Evolutionary conservation across 2,888 invertebrate species (phyloP), one percentile per base, ranked within the genome.

Genomic region (Rutpela maculata): DNA sequence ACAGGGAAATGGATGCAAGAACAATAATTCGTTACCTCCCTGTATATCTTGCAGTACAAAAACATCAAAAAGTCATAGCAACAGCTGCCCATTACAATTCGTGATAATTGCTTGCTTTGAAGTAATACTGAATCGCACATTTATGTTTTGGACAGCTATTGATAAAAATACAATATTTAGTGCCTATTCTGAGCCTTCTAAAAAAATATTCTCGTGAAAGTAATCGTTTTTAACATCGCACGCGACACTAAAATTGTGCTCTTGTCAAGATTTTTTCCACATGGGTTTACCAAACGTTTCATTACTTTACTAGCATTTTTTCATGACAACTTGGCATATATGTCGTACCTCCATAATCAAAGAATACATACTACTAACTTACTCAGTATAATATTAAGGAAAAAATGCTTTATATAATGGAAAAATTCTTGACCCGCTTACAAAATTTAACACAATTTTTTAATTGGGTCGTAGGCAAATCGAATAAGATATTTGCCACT

Each of bases 61-160:
- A 76, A 78, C 78, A 78, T 78, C 57, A 69, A 78, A 77, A 57
- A 73, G 77, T 77, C 74, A 9, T 35, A 68, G 43, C 76, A 80
- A 76, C 57, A 78, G 71, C 74, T 50, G 74, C 73, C 76, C 79
- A 78, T 43, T 69, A 78, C 76, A 72, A 43, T 70, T 56, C 50
- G 38, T 69, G 75, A 70, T 60, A 74, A 75, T 31, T 35, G 62
- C 50, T 74, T 57, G 67, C 65, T 67, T 60, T 60, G 66, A 63
- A 70, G 63, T 74, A 77, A 74, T 74, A 74, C 74, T 77, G 74
- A 81, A 79, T 50, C 38, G 57, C 60, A 76, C 63, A 66, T 75
- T 72, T 66, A 70, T 73, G 74, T 77, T 73, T 69, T 74, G 80
- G 77, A 72, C 76, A 74, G 66, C 82, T 74, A 62, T 77, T 69